These are phyloP conservation scores for Quadroppia sp. DNA, from an alignment of 2,888 invertebrate species.

Conservation along the genomic window DNA sequence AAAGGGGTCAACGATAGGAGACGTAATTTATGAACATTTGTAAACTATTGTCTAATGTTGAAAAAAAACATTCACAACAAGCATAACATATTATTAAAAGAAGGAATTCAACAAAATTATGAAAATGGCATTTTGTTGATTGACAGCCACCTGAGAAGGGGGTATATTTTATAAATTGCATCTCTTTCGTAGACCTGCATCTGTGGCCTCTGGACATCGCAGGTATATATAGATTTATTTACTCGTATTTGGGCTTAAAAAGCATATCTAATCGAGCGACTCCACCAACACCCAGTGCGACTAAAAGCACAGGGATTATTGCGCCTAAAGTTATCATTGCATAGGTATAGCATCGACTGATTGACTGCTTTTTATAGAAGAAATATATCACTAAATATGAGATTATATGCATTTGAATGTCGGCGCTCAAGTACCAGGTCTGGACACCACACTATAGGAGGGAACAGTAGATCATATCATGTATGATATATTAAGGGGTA, in stretches of 20 bases:
- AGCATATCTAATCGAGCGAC: conserved; percentile 10
- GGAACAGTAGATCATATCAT: background rate
- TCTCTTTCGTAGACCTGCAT: too few species aligned
- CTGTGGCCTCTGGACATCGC: too few species aligned
- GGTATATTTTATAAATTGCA: too few species aligned
- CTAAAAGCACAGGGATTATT: background rate
- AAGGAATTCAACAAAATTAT: too few species aligned
- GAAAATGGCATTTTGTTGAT: too few species aligned
- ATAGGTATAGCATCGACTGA: background rate
- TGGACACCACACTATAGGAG: conserved; percentile 27
- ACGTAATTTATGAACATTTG: too few species aligned
- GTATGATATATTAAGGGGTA: background rate
- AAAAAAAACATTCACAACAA: too few species aligned
- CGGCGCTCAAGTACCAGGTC: conserved; percentile 37
- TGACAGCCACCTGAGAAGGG: too few species aligned
- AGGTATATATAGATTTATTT: background rate
- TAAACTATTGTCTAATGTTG: too few species aligned
- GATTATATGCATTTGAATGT: conserved; percentile 39
- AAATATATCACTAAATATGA: conserved; percentile 24
- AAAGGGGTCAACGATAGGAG: too few species aligned
- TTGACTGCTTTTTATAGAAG: conserved; percentile 28
- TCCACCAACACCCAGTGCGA: background rate
- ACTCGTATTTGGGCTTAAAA: conserved; percentile 26
- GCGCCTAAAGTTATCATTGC: conserved; percentile 16
- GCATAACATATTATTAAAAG: too few species aligned